Percentiles rank a stretch among this genome's conserved stretches.
These are phyloP conservation scores for Agriopis aurantiaria DNA, from an alignment of 2,888 invertebrate species.

Conservation along the genomic window DNA sequence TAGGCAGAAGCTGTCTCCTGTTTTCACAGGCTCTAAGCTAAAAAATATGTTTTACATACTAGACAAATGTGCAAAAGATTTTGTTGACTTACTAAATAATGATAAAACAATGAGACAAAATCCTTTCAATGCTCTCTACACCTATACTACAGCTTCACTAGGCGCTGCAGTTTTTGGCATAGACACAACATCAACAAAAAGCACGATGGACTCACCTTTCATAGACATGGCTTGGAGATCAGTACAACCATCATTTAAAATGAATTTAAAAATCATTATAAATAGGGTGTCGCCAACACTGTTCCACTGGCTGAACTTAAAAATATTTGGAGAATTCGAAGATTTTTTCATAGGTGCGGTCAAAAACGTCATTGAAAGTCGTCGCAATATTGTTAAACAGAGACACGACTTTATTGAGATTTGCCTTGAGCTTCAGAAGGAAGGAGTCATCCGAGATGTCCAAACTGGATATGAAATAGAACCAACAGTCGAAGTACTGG, in stretches of 20 bases:
- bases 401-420: slow-evolving; percentile 69
- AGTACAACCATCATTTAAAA: slow-evolving; percentile 48
- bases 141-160: slow-evolving; percentile 67
- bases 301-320: slow-evolving; percentile 57
- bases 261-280: slow-evolving; percentile 52
- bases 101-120: slow-evolving; percentile 50
- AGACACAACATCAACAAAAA: slow-evolving; percentile 60
- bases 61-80: slow-evolving; percentile 65
- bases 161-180: slow-evolving; percentile 77
- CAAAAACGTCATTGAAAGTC: slow-evolving; percentile 59
- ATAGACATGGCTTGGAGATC: slow-evolving; percentile 63
- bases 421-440: slow-evolving; percentile 65
- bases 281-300: slow-evolving; percentile 56
- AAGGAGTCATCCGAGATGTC: slow-evolving; percentile 61
- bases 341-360: slow-evolving; percentile 66
- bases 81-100: slow-evolving; percentile 57
- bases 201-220: slow-evolving; percentile 70
- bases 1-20: slow-evolving; percentile 71
- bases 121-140: slow-evolving; percentile 62
- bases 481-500: slow-evolving; percentile 66
- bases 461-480: slow-evolving; percentile 60
- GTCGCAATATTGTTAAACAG: slow-evolving; percentile 50
- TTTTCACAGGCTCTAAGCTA: slow-evolving; percentile 69
- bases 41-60: slow-evolving; percentile 74
- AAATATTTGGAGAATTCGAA: slow-evolving; percentile 64